These are phyloP conservation scores for Andrena dorsata DNA, from an alignment of 2,888 invertebrate genomes.

Conservation along the genomic window DNA sequence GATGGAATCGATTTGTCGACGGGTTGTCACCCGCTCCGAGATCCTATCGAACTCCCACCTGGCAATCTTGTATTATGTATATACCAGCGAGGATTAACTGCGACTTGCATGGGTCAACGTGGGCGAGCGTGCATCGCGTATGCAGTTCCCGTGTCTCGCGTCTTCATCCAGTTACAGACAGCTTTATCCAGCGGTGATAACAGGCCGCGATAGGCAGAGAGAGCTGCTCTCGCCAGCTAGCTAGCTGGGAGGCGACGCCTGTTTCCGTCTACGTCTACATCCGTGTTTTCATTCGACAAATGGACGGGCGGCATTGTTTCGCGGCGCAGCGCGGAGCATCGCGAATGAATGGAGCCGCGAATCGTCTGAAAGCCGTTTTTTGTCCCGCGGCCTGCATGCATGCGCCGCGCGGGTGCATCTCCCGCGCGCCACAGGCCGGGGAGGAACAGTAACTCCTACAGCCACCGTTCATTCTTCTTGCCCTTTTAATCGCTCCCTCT, in stretches of 20 bases:
- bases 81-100: constrained; percentile 33
- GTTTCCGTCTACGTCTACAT: constrained; percentile 53
- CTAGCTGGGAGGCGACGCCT: constrained; percentile 50
- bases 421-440: constrained; percentile 25
- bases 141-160: constrained; percentile 17
- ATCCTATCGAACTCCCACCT: constrained; percentile 22
- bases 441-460: constrained; percentile 26
- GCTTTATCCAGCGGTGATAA: constrained; percentile 53
- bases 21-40: constrained; percentile 8
- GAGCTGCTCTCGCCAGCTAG: constrained; percentile 12
- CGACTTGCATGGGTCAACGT: not conserved
- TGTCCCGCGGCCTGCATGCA: constrained; percentile 44
- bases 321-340: constrained; percentile 42
- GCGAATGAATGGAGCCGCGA: constrained; percentile 69
- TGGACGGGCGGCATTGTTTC: constrained; percentile 69
- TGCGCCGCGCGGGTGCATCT: constrained; percentile 41
- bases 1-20: constrained; percentile 29
- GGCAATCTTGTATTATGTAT: constrained; percentile 19
- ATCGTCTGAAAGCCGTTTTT: constrained; percentile 73
- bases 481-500: constrained; percentile 16
- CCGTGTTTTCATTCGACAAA: constrained; percentile 70
- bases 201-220: constrained; percentile 39
- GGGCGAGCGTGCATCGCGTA: not conserved
- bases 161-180: constrained; percentile 48
- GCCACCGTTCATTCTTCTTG: constrained; percentile 29